phyloP scores from a whole-genome alignment of 2,113 vertebrate species.

The Sitta europaea region DNA sequence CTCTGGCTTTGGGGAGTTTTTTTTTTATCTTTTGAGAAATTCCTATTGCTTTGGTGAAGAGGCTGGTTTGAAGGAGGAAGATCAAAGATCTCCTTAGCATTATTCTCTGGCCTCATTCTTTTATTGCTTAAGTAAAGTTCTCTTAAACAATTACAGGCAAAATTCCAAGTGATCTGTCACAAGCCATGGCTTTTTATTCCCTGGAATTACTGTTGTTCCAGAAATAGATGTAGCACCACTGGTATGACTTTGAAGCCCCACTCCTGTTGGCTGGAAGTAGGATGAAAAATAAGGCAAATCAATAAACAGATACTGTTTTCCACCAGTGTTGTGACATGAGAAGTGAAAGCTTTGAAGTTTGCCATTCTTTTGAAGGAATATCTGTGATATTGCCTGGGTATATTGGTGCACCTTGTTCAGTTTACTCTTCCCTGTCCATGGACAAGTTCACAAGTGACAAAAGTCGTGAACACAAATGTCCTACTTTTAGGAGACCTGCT shows the following conservation, averaged over 20 bases:
- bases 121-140: not conserved
- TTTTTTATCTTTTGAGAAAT: not conserved
- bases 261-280: not conserved
- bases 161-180: not conserved
- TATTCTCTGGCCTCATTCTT: conserved; percentile 35
- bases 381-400: not conserved
- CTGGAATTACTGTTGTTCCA: not conserved
- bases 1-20: not conserved
- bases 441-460: not conserved
- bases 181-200: not conserved
- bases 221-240: not conserved
- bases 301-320: conserved; percentile 36
- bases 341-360: conserved; percentile 34
- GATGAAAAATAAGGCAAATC: conserved; percentile 24
- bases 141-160: conserved; percentile 21
- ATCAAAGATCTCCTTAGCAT: conserved; percentile 33
- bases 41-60: not conserved
- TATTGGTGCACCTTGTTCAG: not conserved
- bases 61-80: not conserved
- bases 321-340: not conserved
- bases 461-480: not conserved
- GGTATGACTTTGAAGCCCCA: conserved; percentile 7
- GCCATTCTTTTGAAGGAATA: not conserved
- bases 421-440: not conserved
- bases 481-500: not conserved